Evolutionary conservation across 2,888 invertebrate genomes (phyloP).

Genomic region (Phlogophora meticulosa): DNA sequence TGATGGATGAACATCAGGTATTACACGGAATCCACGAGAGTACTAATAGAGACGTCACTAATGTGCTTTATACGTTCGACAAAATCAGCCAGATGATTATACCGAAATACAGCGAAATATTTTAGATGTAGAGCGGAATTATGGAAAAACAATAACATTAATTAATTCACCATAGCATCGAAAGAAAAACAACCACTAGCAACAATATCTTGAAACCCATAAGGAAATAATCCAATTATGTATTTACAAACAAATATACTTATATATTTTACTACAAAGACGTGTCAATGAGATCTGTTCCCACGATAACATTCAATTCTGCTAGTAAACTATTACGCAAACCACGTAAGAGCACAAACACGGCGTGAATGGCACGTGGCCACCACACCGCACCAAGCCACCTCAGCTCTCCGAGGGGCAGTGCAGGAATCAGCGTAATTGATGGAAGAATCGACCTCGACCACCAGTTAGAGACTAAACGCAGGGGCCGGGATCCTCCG

Average conservation of each 20-base stretch:
- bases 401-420: constrained; percentile 25
- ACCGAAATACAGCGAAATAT: not conserved
- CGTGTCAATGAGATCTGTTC: constrained; percentile 53
- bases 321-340: constrained; percentile 37
- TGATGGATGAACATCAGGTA: constrained; percentile 40
- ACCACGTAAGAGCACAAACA: not conserved
- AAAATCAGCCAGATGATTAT: not conserved
- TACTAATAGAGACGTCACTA: not conserved
- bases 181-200: not conserved
- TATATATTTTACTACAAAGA: constrained; percentile 34
- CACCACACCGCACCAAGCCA: not conserved
- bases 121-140: not conserved
- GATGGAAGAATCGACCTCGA: constrained; percentile 57
- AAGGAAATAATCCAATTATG: constrained; percentile 28
- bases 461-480: constrained; percentile 49
- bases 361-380: constrained; percentile 11
- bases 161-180: not conserved
- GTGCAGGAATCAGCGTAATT: constrained; percentile 55
- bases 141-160: not conserved
- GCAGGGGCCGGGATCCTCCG: constrained; percentile 58
- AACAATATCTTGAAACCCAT: not conserved
- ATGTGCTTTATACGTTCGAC: not conserved
- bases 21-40: not conserved
- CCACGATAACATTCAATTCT: constrained; percentile 61
- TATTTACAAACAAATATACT: constrained; percentile 35